Conservation (phyloP, 2,888 invertebrate genomes). For the Alviniconcha strummeri region DNA sequence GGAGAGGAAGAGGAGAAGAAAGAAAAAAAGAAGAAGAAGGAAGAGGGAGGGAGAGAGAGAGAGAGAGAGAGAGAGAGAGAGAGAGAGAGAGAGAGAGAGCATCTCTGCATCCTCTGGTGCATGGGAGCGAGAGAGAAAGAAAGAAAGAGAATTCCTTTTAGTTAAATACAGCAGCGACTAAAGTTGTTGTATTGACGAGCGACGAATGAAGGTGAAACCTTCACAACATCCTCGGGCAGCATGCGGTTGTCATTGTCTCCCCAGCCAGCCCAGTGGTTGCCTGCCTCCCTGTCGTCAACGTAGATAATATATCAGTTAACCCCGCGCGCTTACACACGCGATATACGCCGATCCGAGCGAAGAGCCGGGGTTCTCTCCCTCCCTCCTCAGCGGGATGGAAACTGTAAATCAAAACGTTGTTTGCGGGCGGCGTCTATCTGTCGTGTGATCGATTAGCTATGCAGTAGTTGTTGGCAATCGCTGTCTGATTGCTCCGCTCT, state of each 20-base stretch:
- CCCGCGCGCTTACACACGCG: too few species aligned
- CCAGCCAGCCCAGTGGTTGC: too few species aligned
- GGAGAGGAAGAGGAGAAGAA: neutral
- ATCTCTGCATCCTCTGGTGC: neutral
- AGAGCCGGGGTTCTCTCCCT: too few species aligned
- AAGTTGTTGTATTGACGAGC: neutral
- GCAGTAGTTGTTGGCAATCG: too few species aligned
- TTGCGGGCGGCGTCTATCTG: conserved; percentile 18
- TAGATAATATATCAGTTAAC: too few species aligned
- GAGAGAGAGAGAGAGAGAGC: neutral
- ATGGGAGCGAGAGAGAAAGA: conserved; percentile 3
- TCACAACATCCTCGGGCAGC: too few species aligned
- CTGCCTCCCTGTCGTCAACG: too few species aligned
- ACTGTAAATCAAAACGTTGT: conserved; percentile 21
- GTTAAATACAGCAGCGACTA: neutral
- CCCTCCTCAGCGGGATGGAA: neutral
- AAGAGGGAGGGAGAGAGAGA: conserved; percentile 11
- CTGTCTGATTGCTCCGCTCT: too few species aligned
- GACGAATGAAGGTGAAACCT: too few species aligned
- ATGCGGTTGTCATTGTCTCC: too few species aligned
- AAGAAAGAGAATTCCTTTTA: neutral
- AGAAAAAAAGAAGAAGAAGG: neutral
- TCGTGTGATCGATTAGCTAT: neutral
- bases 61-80: conserved; percentile 14
- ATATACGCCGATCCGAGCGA: too few species aligned